Evolutionary conservation across 2,797 vertebrate genomes (phyloP), one percentile per base, ranked within the genome.

Genomic region (Eulemur rubriventer): DNA sequence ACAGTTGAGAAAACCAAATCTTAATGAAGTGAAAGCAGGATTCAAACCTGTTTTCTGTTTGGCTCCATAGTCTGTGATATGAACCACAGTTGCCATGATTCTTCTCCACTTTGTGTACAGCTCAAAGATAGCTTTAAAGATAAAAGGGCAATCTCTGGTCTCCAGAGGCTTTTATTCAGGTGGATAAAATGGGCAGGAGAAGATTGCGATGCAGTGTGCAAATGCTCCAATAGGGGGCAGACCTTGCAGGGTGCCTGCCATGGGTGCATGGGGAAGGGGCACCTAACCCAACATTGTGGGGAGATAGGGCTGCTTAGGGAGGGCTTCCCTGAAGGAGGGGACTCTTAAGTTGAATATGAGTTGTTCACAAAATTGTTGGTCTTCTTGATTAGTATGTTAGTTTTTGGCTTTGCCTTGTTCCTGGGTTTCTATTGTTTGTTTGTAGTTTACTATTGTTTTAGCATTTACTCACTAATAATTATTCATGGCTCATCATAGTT

Each of bases 391-490:
- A 17, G 41, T 59, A 18, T 4, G 24, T 28, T 67, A 12, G 43
- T 63, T 17, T 70, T 59, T 80, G 79, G 14, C 33, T 61, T 88
- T 67, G 22, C 43, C 52, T 91, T 84, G 59, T 67, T 69, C 43
- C 43, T 73, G 55, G 13, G 35, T 79, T 83, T 83, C 70, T 80
- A 2, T 67, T 33, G 88, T 80, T 50, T 11, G 7, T 79, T 72
- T 87, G 7, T 12, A 67, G 63, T 89, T 35, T 82, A 57, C 43
- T 67, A 24, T 7, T 80, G 26, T 63, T 61, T 55, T 46, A 80
- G 65, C n/a, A n/a, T 75, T 93, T 67, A 41, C 61, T 88, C 87
- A 80, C 65, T 50, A 63, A 91, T 41, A 55, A n/a, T 26, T 46
- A 9, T 33, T 28, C 65, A 50, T 83, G 50, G 38, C 57, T 93